A percentile compares a stretch with the other conserved stretches of the same genome.
phyloP scores from a whole-genome alignment of 2,797 vertebrate genomes.

The Pagetopsis macropterus region DNA sequence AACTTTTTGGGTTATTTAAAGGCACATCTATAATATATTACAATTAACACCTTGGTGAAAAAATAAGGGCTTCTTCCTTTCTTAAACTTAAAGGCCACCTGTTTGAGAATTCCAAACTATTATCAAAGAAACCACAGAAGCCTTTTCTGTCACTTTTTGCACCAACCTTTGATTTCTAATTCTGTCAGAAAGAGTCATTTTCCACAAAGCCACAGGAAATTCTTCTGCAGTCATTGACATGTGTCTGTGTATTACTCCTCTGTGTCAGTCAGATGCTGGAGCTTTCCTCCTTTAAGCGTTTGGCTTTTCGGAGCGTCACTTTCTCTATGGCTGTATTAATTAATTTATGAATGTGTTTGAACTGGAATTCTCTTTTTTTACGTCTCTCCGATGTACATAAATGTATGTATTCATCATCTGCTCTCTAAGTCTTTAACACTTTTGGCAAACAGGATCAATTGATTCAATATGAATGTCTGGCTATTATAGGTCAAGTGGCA shows the following conservation, averaged over 20 bases:
- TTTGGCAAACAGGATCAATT: too few relatives aligned
- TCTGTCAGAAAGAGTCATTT: conserved; percentile 32
- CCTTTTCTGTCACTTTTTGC: conserved; percentile 23
- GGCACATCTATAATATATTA: neutral
- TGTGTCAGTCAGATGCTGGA: conserved; percentile 11
- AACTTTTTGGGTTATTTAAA: too few relatives aligned
- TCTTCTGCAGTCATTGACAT: conserved; percentile 8
- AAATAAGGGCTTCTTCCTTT: neutral
- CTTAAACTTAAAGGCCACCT: conserved; percentile 9
- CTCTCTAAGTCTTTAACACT: neutral
- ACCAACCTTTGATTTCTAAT: conserved; percentile 24
- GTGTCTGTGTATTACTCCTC: conserved; percentile 10
- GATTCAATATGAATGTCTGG: neutral
- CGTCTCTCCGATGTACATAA: neutral
- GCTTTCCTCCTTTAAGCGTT: neutral
- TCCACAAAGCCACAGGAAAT: conserved; percentile 19
- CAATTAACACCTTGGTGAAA: neutral
- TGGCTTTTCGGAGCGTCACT: neutral
- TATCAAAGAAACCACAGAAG: neutral
- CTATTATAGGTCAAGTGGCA: conserved; percentile 8
- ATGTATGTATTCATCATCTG: neutral
- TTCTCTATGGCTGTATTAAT: neutral
- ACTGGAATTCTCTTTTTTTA: conserved; percentile 7
- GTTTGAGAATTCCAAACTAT: conserved; percentile 1
- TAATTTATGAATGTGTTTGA: conserved; percentile 1